Percentiles rank a stretch among this genome's conserved stretches.
These are phyloP conservation scores for Catharus ustulatus DNA, from an alignment of 2,797 vertebrate species.

Conservation along the genomic window DNA sequence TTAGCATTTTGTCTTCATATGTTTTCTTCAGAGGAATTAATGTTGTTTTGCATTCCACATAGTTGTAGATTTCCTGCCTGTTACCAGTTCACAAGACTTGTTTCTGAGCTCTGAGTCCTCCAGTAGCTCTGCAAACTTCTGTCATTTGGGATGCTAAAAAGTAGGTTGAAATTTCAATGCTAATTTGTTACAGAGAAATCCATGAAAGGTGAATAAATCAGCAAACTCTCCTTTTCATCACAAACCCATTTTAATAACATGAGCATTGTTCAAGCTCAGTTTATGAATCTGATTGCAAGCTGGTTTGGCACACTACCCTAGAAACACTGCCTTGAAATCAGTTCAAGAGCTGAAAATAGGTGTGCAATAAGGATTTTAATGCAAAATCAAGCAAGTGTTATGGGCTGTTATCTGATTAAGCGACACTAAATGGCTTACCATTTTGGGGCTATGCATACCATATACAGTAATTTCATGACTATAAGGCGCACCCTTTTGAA, in stretches of 20 bases:
- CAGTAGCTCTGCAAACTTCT: not conserved
- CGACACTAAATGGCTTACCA: not conserved
- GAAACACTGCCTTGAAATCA: not conserved
- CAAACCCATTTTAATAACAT: constrained; percentile 15
- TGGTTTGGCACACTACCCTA: not conserved
- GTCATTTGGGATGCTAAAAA: constrained; percentile 2
- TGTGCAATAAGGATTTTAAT: not conserved
- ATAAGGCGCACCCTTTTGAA: too few species aligned
- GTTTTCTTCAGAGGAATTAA: not conserved
- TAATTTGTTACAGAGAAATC: constrained; percentile 32
- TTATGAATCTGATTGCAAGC: not conserved
- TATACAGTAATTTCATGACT: too few species aligned
- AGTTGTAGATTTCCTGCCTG: not conserved
- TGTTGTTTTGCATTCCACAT: not conserved
- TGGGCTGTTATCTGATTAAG: not conserved
- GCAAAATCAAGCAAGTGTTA: not conserved
- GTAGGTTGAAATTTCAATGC: constrained; percentile 4
- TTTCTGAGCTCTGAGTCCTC: not conserved
- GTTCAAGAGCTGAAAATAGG: not conserved
- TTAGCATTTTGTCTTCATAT: not conserved
- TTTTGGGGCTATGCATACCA: not conserved
- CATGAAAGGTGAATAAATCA: constrained; percentile 35
- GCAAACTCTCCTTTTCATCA: not conserved
- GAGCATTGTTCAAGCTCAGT: not conserved
- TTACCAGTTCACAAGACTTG: not conserved